Percentiles rank a stretch among this genome's conserved stretches.
phyloP scores from a whole-genome alignment of 2,888 invertebrate genomes.

The Apoderus coryli region DNA sequence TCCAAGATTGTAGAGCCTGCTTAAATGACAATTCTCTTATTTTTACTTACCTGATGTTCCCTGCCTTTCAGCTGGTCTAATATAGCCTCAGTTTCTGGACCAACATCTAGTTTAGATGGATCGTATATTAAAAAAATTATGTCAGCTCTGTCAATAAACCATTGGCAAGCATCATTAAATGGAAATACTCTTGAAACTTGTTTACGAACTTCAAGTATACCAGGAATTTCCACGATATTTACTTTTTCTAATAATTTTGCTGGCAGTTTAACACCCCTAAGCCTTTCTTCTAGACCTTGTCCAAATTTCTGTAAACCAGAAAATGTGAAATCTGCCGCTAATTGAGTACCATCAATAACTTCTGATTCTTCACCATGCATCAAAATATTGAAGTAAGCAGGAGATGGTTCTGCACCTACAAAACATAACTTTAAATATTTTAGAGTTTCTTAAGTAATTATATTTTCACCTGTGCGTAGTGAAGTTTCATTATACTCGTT shows the following conservation, averaged over 20 bases:
- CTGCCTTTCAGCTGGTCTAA: constrained; percentile 88
- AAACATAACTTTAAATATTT: neutral
- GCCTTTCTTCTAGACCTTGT: constrained; percentile 77
- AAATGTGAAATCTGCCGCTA: constrained; percentile 92
- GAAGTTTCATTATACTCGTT: constrained; percentile 73
- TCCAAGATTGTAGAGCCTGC: neutral
- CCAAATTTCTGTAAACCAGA: constrained; percentile 91
- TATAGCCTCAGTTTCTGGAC: constrained; percentile 88
- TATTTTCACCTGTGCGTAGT: constrained; percentile 62
- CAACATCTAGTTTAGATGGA: constrained; percentile 88
- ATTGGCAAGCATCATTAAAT: constrained; percentile 91
- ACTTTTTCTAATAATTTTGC: constrained; percentile 82
- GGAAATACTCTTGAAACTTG: constrained; percentile 87
- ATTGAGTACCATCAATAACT: constrained; percentile 78
- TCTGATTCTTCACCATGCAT: constrained; percentile 79
- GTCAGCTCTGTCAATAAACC: constrained; percentile 94
- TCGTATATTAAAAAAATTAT: constrained; percentile 92
- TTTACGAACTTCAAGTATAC: constrained; percentile 85
- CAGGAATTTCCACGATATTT: constrained; percentile 91
- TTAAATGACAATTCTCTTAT: neutral
- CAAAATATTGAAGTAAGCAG: constrained; percentile 82
- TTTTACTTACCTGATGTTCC: constrained; percentile 59
- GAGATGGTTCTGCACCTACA: constrained; percentile 83
- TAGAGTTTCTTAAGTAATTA: neutral
- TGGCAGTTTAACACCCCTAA: constrained; percentile 67